Evolutionary conservation across 2,113 vertebrate species (phyloP).

Genomic region (Cricetomys ansorgei): DNA sequence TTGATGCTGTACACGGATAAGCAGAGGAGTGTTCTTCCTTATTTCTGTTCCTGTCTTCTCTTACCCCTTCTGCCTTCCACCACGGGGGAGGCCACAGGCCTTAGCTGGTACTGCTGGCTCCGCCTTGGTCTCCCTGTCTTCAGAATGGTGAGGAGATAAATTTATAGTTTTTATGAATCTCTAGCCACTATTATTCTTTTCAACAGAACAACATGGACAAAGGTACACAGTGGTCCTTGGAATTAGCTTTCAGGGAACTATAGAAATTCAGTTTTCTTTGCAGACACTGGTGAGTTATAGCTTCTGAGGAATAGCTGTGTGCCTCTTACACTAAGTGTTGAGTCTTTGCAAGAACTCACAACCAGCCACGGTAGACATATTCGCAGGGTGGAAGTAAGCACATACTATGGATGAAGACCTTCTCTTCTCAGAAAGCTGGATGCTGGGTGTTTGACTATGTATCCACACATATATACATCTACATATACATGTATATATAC

Average conservation of each 20-base stretch:
- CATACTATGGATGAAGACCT: not conserved
- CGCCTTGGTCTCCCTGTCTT: not conserved
- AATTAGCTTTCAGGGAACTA: not conserved
- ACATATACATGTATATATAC: no score
- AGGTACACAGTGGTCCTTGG: not conserved
- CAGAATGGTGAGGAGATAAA: not conserved
- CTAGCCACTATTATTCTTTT: not conserved
- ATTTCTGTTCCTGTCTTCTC: not conserved
- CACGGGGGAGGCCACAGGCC: not conserved
- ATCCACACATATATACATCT: no score
- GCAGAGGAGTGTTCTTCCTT: no score
- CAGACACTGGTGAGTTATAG: not conserved
- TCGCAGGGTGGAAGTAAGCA: not conserved
- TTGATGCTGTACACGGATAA: not conserved
- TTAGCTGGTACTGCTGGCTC: not conserved
- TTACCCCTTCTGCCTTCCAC: not conserved
- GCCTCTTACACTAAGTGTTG: not conserved
- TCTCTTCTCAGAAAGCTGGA: not conserved
- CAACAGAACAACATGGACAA: not conserved
- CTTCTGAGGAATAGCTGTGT: not conserved
- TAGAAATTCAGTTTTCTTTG: not conserved
- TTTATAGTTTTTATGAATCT: not conserved
- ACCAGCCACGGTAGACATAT: not conserved
- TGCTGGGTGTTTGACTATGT: not conserved
- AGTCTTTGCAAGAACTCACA: not conserved